These are phyloP conservation scores for Channa striata DNA, from an alignment of 2,797 vertebrate species.

Conservation along the genomic window DNA sequence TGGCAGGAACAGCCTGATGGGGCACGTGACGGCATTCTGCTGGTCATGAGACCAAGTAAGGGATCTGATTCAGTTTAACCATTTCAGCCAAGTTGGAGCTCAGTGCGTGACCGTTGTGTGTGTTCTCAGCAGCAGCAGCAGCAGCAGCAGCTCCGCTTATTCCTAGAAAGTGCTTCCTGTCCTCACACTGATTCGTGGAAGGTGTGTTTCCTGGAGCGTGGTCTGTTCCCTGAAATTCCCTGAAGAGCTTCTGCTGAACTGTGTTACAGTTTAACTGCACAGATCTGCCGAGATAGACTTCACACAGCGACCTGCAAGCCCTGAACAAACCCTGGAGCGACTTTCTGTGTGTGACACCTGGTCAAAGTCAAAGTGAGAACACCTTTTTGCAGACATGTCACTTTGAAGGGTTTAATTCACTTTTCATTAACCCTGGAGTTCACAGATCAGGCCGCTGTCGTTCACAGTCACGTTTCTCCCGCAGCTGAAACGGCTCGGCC, in stretches of 20 bases:
- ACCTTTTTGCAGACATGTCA: too few relatives aligned
- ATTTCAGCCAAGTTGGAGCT: background rate
- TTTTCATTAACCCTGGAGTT: too few relatives aligned
- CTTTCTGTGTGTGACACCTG: too few relatives aligned
- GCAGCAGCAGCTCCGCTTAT: conserved; percentile 13
- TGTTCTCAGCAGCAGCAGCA: conserved; percentile 1
- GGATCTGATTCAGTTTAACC: too few relatives aligned
- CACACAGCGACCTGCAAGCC: background rate
- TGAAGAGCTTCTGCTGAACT: conserved; percentile 6
- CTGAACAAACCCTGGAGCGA: background rate
- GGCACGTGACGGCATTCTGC: background rate
- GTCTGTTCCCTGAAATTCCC: background rate
- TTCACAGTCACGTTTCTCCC: too few relatives aligned
- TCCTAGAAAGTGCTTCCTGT: conserved; percentile 30
- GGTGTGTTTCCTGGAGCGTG: background rate
- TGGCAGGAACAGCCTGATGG: background rate
- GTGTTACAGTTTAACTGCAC: background rate
- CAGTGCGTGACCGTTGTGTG: background rate
- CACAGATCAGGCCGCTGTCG: too few relatives aligned
- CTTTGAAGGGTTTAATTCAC: too few relatives aligned
- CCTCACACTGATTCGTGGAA: background rate
- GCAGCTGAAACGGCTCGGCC: too few relatives aligned
- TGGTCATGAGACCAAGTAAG: background rate
- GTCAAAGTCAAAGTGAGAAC: background rate
- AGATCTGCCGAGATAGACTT: background rate